Percentiles rank a stretch among this genome's conserved stretches.
Evolutionary conservation across 1,140 invertebrate species (phyloP).

Genomic region (Drosophila suzukii): DNA sequence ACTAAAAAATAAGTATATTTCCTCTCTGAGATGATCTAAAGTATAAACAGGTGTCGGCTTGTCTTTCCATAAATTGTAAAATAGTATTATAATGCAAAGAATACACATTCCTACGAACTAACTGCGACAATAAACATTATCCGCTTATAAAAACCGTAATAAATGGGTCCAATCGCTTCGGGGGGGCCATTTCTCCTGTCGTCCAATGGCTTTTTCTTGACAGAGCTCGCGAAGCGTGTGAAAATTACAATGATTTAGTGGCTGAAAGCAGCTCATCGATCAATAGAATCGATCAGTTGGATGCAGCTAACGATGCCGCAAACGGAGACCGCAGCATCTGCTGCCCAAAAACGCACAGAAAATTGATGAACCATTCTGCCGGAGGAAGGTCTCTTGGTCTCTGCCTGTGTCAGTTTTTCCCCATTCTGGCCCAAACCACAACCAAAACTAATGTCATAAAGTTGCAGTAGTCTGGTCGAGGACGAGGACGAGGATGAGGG

Average conservation of each 20-base stretch:
- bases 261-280: slow-evolving; percentile 51
- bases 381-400: slow-evolving; percentile 3
- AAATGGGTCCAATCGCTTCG: slow-evolving; percentile 28
- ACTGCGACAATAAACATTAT: background rate
- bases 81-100: background rate
- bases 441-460: slow-evolving; percentile 62
- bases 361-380: slow-evolving; percentile 49
- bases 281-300: slow-evolving; percentile 49
- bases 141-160: slow-evolving; percentile 4
- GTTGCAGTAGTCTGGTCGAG: slow-evolving; percentile 37
- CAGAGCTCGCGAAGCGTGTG: slow-evolving; percentile 43
- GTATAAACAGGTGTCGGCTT: background rate
- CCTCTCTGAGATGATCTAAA: background rate
- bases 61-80: background rate
- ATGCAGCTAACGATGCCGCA: slow-evolving; percentile 41
- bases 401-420: no score
- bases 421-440: slow-evolving; percentile 21
- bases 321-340: slow-evolving; percentile 34
- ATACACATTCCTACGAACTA: background rate
- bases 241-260: slow-evolving; percentile 61
- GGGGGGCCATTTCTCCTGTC: slow-evolving; percentile 14
- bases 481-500: background rate
- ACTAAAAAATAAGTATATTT: background rate
- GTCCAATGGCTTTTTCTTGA: slow-evolving; percentile 19
- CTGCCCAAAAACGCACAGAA: slow-evolving; percentile 42